phyloP scores from a whole-genome alignment of 2,113 vertebrate species.

The Passer montanus region DNA sequence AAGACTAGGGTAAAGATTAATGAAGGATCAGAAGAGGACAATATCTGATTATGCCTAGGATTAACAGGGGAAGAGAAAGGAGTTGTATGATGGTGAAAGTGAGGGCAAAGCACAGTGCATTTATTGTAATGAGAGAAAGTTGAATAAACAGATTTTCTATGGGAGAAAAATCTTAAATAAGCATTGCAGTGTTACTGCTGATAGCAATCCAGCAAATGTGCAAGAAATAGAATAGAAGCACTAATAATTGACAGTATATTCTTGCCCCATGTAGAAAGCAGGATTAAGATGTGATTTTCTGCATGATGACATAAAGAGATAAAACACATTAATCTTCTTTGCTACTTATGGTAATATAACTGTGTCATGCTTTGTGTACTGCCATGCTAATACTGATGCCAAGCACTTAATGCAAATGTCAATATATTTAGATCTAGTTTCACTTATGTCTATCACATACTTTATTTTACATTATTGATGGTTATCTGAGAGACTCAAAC shows the following conservation, averaged over 20 bases:
- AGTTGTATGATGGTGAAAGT: not conserved
- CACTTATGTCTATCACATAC: not conserved
- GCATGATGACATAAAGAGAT: constrained; percentile 32
- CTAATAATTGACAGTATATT: not conserved
- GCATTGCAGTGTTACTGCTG: not conserved
- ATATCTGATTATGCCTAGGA: not conserved
- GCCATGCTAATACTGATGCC: not conserved
- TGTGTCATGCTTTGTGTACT: not conserved
- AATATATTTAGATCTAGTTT: not conserved
- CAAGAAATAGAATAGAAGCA: constrained; percentile 3
- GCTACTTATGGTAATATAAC: not conserved
- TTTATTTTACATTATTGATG: not conserved
- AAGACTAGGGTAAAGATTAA: not conserved
- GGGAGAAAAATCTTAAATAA: not conserved
- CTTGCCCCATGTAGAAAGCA: not conserved
- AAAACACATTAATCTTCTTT: constrained; percentile 45
- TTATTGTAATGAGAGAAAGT: not conserved
- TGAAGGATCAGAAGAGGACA: not conserved
- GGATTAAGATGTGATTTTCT: constrained; percentile 30
- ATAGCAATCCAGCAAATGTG: not conserved
- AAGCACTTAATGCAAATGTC: not conserved
- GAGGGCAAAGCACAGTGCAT: not conserved
- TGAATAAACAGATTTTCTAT: not conserved
- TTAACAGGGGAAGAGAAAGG: not conserved
- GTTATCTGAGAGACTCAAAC: not conserved